Conservation (phyloP, 2,113 vertebrate species). For the Ursus arctos region DNA sequence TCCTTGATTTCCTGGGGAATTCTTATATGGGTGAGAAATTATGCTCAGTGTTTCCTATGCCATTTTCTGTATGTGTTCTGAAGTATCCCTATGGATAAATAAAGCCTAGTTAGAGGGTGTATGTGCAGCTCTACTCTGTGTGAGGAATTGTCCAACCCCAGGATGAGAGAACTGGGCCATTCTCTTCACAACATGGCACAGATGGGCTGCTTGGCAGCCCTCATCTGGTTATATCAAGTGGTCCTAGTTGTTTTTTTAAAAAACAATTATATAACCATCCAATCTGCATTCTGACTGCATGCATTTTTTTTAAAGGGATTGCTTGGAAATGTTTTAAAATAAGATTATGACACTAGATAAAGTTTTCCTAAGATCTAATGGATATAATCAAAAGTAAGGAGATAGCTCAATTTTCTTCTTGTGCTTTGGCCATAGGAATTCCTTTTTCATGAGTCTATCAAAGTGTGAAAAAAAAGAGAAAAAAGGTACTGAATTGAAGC, state of each 20-base stretch:
- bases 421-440: neutral
- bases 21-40: neutral
- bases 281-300: neutral
- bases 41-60: neutral
- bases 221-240: neutral
- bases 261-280: neutral
- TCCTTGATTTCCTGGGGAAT: neutral
- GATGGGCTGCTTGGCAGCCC: neutral
- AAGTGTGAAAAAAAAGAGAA: conserved; percentile 22
- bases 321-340: conserved; percentile 37
- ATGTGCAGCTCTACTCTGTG: neutral
- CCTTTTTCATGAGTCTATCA: neutral
- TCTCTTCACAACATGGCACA: neutral
- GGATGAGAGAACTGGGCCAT: neutral
- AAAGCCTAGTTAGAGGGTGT: neutral
- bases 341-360: neutral
- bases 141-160: neutral
- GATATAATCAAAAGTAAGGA: conserved; percentile 6
- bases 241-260: neutral
- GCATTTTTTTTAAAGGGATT: conserved; percentile 5
- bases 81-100: neutral
- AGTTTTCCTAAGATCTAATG: neutral
- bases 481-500: neutral
- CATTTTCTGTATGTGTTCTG: neutral
- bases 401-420: neutral